Base-by-base conservation (phyloP, 2,113 vertebrate genomes). In the Cavia aperea region DNA sequence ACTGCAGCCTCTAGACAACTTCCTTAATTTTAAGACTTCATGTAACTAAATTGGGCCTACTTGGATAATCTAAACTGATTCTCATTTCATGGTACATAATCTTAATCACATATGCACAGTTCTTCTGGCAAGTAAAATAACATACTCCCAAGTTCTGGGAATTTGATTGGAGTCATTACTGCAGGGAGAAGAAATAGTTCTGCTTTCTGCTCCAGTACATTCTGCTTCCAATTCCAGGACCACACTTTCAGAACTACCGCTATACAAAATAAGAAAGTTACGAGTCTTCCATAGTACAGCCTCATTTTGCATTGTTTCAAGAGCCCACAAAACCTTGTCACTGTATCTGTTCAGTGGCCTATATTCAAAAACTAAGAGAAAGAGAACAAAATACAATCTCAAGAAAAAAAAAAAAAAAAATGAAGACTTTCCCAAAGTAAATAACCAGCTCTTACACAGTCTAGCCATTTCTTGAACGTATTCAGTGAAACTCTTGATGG, bases 301-400 rank as follows among this genome's bases (percentile, higher is more conserved):
- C 11, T 92, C 73, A 89, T 86, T 88, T 84, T 54, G 90, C 49
- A 73, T 66, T n/a, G 19, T 72, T 73, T 75, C 78, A 94, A 92
- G 24, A 49, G 24, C 60, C 19, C 23, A 86, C 70, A 73, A 87
- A 62, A 21, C 33, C 15, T 63, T 60, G 36, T 72, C 66, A 31
- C 78, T 91, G 89, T 89, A 86, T n/a, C 36, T 96, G 75, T 95
- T 94, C 58, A 60, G 2, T 66, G 72, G 78, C 31, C 7, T 18
- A 6, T 63, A 33, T 43, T 49, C 16, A 84, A 88, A 87, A 93
- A 66, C 10, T 70, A 90, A 79, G 60, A 86, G 33, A n/a, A 77
- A 81, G 33, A 62, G 18, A 12, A 9, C 60, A 93, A 9, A 86
- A 95, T 84, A 29, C 15, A 10, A 18, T 29, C 29, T 4, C 36